Conservation (phyloP, 2,888 invertebrate genomes). For the Cecidostiba fungosa region DNA sequence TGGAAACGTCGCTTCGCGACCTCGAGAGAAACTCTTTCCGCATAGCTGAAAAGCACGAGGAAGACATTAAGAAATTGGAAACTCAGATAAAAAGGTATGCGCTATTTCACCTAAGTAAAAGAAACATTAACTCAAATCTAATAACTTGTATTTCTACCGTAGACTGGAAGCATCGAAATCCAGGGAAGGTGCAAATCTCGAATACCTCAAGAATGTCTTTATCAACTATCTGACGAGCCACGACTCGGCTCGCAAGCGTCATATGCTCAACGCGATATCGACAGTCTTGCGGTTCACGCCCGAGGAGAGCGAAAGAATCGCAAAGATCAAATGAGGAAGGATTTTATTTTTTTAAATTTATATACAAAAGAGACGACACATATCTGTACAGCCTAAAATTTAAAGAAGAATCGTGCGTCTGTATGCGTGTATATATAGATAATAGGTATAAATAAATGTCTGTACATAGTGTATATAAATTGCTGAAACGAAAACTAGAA, state of each 20-base stretch:
- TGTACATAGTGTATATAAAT: slow-evolving; percentile 14
- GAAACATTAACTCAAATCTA: neutral
- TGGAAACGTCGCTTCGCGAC: slow-evolving; percentile 78
- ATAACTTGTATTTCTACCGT: slow-evolving; percentile 52
- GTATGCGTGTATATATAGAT: slow-evolving; percentile 22
- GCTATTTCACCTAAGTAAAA: neutral
- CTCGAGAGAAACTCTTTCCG: slow-evolving; percentile 76
- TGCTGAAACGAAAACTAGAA: neutral
- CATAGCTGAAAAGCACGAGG: slow-evolving; percentile 74
- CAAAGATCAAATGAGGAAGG: slow-evolving; percentile 67
- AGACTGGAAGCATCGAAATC: slow-evolving; percentile 88
- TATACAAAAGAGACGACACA: neutral
- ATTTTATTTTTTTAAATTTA: slow-evolving; percentile 53
- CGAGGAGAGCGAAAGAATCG: slow-evolving; percentile 83
- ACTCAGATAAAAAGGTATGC: slow-evolving; percentile 77
- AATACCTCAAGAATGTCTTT: slow-evolving; percentile 95
- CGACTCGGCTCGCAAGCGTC: slow-evolving; percentile 86
- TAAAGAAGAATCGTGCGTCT: neutral
- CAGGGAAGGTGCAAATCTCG: slow-evolving; percentile 92
- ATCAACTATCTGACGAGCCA: slow-evolving; percentile 89
- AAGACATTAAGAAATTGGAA: slow-evolving; percentile 73
- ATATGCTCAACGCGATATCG: slow-evolving; percentile 95
- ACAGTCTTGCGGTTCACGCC: slow-evolving; percentile 91
- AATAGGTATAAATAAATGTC: slow-evolving; percentile 41
- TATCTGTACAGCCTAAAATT: neutral